phyloP scores from a whole-genome alignment of 2,888 invertebrate genomes.

The Alloplasta piceator region DNA sequence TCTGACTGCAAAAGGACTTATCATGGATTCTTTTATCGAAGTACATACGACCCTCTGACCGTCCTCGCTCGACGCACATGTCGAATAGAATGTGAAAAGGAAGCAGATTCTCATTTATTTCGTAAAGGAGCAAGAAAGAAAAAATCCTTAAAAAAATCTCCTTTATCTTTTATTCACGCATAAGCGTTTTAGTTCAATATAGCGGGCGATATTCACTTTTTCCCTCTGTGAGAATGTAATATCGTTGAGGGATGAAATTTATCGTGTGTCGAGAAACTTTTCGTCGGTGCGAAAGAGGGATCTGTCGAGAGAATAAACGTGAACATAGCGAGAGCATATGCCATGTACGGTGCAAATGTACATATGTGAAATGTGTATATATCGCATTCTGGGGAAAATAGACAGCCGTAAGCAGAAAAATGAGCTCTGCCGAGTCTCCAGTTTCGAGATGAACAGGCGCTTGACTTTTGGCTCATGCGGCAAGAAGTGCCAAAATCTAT shows the following conservation, averaged over 20 bases:
- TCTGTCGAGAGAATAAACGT: conserved; percentile 1
- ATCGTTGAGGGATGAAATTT: conserved; percentile 45
- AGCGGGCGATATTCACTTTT: conserved; percentile 24
- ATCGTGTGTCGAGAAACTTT: conserved; percentile 26
- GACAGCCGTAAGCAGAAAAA: conserved; percentile 22
- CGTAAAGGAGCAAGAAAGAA: not conserved
- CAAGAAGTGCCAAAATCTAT: not conserved
- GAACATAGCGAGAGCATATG: conserved; percentile 1
- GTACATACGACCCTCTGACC: too few species aligned
- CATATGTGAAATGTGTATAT: not conserved
- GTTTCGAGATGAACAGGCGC: not conserved
- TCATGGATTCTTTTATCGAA: too few species aligned
- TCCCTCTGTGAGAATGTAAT: conserved; percentile 38
- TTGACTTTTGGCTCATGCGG: not conserved
- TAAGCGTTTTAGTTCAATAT: conserved; percentile 45
- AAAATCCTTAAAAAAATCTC: conserved; percentile 18
- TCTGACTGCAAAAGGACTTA: too few species aligned
- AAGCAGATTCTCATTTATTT: too few species aligned
- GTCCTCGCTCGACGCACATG: too few species aligned
- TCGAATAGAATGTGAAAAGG: not conserved
- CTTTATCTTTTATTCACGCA: conserved; percentile 14
- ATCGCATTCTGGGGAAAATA: conserved; percentile 22
- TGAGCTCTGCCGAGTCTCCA: conserved; percentile 1
- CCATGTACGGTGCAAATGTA: not conserved
- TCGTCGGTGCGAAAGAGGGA: not conserved